These are phyloP conservation scores for Ptiloglossa arizonensis DNA, from an alignment of 1,140 invertebrate genomes.

Conservation along the genomic window DNA sequence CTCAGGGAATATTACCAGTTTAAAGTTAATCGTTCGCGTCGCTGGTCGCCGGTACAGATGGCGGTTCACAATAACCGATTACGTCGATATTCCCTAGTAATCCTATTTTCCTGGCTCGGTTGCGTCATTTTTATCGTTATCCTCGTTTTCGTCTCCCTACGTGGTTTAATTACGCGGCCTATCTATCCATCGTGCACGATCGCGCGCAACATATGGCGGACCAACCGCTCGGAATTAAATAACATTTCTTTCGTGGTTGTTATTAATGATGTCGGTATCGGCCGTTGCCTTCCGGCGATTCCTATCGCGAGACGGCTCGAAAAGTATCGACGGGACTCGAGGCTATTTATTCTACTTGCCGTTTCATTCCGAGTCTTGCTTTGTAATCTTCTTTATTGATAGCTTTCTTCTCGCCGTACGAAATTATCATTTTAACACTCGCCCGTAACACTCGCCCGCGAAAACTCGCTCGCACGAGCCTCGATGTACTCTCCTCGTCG, in stretches of 20 bases:
- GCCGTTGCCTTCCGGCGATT: not conserved
- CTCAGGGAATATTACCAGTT: not conserved
- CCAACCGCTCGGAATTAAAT: not conserved
- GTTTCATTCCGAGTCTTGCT: not conserved
- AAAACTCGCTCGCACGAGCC: not conserved
- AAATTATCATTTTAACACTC: constrained; percentile 10
- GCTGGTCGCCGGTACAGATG: not conserved
- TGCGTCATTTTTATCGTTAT: not conserved
- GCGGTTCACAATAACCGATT: not conserved
- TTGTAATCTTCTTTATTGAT: constrained; percentile 18
- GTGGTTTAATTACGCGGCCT: constrained; percentile 9
- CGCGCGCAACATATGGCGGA: constrained; percentile 14
- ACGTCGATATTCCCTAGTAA: not conserved
- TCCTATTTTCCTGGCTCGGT: not conserved
- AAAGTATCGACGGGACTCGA: not conserved
- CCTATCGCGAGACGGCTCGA: not conserved
- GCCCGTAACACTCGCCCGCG: no score
- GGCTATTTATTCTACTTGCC: constrained; percentile 8
- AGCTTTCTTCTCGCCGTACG: constrained; percentile 7
- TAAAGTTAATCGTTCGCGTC: not conserved
- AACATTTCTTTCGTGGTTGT: not conserved
- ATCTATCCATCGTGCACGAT: not conserved
- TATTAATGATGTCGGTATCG: not conserved
- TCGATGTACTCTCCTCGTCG: no score
- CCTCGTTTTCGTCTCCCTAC: constrained; percentile 4